These are phyloP conservation scores for Thalassarche chlororhynchos DNA, from an alignment of 2,113 vertebrate genomes.

Conservation along the genomic window DNA sequence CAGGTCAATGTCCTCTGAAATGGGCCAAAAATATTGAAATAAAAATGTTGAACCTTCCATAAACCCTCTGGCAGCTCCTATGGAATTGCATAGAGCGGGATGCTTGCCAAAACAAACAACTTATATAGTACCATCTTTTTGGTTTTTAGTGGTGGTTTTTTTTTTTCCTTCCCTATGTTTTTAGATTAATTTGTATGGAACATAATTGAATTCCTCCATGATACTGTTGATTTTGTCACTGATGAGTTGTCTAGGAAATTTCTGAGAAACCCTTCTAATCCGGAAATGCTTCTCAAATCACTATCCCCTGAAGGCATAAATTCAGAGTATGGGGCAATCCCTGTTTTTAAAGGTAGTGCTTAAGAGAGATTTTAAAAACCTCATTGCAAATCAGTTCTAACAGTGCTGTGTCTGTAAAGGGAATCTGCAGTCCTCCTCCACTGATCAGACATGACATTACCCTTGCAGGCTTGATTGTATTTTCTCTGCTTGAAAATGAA, in stretches of 20 bases:
- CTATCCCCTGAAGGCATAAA: neutral
- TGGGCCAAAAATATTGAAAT: neutral
- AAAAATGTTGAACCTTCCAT: neutral
- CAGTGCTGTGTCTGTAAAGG: neutral
- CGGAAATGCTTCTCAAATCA: neutral
- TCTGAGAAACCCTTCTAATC: neutral
- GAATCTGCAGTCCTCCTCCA: fast-evolving
- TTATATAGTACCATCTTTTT: neutral
- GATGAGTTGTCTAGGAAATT: neutral
- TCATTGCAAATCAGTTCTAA: neutral
- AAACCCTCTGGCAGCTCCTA: neutral
- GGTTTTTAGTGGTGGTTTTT: neutral
- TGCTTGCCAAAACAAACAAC: neutral
- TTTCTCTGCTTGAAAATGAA: neutral
- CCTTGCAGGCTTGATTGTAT: neutral
- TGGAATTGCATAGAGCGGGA: neutral
- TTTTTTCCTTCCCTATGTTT: neutral
- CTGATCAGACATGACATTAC: neutral
- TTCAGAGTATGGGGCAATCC: neutral
- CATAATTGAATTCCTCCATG: neutral
- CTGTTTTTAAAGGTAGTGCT: neutral
- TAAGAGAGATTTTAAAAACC: neutral
- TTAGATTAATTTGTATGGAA: neutral
- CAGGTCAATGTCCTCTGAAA: neutral
- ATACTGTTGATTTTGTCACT: neutral